Evolutionary conservation across 2,113 vertebrate genomes (phyloP).

Genomic region (Ciconia stormi): DNA sequence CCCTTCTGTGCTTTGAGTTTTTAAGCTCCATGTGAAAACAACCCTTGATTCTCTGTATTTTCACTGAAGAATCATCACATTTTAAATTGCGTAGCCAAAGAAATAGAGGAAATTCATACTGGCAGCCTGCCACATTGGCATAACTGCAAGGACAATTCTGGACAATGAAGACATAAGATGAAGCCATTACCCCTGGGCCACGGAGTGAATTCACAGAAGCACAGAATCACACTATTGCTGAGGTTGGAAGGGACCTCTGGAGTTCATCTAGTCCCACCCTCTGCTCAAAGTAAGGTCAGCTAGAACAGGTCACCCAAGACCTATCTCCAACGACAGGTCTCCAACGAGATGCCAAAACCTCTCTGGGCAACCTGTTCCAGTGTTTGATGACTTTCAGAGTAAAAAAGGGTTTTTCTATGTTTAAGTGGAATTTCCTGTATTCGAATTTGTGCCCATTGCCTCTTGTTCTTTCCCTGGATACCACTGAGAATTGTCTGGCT

Average conservation of each 20-base stretch:
- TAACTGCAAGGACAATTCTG: not conserved
- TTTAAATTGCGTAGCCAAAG: not conserved
- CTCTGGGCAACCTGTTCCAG: not conserved
- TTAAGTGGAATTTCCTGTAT: not conserved
- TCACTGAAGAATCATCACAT: not conserved
- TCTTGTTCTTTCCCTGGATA: not conserved
- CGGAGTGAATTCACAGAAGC: not conserved
- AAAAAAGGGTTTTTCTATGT: not conserved
- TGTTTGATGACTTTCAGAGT: not conserved
- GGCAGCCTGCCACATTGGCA: not conserved
- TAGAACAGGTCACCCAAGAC: not conserved
- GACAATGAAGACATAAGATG: not conserved
- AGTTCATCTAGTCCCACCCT: not conserved
- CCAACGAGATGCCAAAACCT: not conserved
- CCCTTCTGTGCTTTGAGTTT: not conserved
- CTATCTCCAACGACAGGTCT: not conserved
- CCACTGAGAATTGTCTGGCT: not conserved
- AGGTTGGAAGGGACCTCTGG: not conserved
- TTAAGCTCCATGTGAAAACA: not conserved
- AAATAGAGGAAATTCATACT: not conserved
- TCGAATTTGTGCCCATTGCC: not conserved
- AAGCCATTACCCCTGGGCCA: not conserved
- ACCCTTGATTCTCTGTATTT: not conserved
- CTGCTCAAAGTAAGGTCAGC: not conserved
- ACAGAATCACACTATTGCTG: not conserved